Evolutionary conservation across 2,797 vertebrate genomes (phyloP).

Genomic region (Helarctos malayanus): DNA sequence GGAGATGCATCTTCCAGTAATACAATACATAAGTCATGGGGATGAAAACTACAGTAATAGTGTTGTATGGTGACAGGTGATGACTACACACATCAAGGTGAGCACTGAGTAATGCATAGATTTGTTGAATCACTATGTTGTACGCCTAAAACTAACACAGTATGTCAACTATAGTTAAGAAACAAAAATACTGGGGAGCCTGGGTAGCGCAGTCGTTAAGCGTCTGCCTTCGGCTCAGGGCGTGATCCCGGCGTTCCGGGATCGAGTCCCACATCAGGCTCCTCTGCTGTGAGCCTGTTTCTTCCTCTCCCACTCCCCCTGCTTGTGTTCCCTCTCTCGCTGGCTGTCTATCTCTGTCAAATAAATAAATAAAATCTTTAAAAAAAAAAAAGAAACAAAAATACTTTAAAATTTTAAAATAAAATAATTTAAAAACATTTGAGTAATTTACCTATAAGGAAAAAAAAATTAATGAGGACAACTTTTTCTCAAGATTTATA

Average conservation of each 20-base stretch:
- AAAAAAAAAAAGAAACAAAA: background rate
- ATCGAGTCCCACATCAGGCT: too few species aligned
- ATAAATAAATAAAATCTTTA: too few species aligned
- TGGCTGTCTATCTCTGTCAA: too few species aligned
- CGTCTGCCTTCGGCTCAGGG: too few species aligned
- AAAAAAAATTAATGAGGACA: background rate
- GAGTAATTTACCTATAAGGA: background rate
- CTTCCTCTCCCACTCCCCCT: too few species aligned
- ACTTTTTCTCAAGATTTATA: background rate
- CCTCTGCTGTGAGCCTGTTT: too few species aligned
- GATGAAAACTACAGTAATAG: background rate
- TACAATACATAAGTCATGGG: background rate
- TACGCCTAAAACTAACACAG: background rate
- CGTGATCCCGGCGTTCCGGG: too few species aligned
- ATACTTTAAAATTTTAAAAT: background rate
- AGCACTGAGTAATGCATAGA: background rate
- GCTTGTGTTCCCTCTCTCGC: too few species aligned
- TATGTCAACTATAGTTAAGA: background rate
- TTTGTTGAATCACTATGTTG: background rate
- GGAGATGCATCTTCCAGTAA: background rate
- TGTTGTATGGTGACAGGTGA: background rate
- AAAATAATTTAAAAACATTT: background rate
- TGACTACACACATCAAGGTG: background rate
- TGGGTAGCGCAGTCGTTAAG: too few species aligned
- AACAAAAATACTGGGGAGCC: too few species aligned